Conservation (phyloP, 2,888 invertebrate genomes). For the Schizotus pectinicornis region DNA sequence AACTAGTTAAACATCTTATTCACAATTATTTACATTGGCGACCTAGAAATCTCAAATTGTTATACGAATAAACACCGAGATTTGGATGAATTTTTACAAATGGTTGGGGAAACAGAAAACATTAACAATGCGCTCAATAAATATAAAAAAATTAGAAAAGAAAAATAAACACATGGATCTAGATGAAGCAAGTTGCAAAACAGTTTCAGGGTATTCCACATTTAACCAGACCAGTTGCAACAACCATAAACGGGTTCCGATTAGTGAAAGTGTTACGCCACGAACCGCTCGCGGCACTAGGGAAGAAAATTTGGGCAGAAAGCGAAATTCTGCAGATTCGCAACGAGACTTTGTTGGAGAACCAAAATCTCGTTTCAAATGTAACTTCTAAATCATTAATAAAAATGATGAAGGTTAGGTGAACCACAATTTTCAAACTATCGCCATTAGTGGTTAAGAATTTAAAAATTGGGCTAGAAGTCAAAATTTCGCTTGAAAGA, state of each 20-base stretch:
- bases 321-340: too few species aligned
- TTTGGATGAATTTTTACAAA: slow-evolving; percentile 12
- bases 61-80: slow-evolving; percentile 20
- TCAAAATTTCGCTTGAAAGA: too few species aligned
- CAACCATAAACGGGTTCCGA: slow-evolving; percentile 24
- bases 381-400: too few species aligned
- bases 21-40: slow-evolving; percentile 25
- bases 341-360: too few species aligned
- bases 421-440: too few species aligned
- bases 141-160: slow-evolving; percentile 12
- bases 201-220: slow-evolving; percentile 10
- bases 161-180: slow-evolving; percentile 9
- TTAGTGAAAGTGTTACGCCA: slow-evolving; percentile 22
- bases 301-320: slow-evolving; percentile 16
- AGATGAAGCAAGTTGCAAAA: slow-evolving; percentile 20
- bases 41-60: slow-evolving; percentile 26
- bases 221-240: slow-evolving; percentile 22
- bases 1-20: slow-evolving; percentile 22
- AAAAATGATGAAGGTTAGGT: too few species aligned
- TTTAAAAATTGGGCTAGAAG: slow-evolving; percentile 1
- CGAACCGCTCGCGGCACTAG: slow-evolving; percentile 4
- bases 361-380: too few species aligned
- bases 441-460: too few species aligned
- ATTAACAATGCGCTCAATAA: slow-evolving; percentile 5
- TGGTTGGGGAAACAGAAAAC: slow-evolving; percentile 10